Evolutionary conservation across 2,797 vertebrate genomes (phyloP).

Genomic region (Micropoecilia bifurca): DNA sequence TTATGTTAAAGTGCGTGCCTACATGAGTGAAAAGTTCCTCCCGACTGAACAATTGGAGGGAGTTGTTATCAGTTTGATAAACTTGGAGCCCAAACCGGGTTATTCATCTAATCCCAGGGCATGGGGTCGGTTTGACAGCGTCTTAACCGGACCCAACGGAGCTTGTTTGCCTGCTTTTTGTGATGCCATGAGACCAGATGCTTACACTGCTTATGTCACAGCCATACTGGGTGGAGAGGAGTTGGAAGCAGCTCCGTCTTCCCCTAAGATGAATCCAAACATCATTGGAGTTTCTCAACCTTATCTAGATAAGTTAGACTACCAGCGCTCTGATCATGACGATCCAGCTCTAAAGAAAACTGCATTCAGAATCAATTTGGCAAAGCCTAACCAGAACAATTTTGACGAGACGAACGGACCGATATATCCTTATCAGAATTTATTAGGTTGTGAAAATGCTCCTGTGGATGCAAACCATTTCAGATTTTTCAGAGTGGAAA

Average conservation of each 20-base stretch:
- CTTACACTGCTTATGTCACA: conserved; percentile 92
- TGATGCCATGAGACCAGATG: conserved; percentile 84
- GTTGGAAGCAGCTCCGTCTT: conserved; percentile 92
- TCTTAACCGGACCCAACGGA: conserved; percentile 91
- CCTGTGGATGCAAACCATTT: conserved; percentile 89
- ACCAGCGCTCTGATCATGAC: conserved; percentile 91
- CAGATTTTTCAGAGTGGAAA: conserved; percentile 94
- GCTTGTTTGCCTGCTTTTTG: conserved; percentile 97
- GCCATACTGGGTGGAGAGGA: conserved; percentile 94
- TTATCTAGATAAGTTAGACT: conserved; percentile 90
- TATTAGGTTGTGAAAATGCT: conserved; percentile 89
- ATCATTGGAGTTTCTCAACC: conserved; percentile 92
- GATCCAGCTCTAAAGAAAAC: conserved; percentile 91
- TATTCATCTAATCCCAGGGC: conserved; percentile 91
- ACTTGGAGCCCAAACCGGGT: conserved; percentile 92
- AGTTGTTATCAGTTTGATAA: conserved; percentile 91
- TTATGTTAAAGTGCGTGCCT: conserved; percentile 95
- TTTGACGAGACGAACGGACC: conserved; percentile 90
- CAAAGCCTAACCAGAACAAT: conserved; percentile 91
- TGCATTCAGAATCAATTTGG: conserved; percentile 90
- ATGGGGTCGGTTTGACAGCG: conserved; percentile 97
- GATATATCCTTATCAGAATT: conserved; percentile 90
- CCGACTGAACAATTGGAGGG: conserved; percentile 92
- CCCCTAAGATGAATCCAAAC: conserved; percentile 87
- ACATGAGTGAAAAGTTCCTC: conserved; percentile 93